phyloP scores from a whole-genome alignment of 2,797 vertebrate species.

The Sebastes vulpes region DNA sequence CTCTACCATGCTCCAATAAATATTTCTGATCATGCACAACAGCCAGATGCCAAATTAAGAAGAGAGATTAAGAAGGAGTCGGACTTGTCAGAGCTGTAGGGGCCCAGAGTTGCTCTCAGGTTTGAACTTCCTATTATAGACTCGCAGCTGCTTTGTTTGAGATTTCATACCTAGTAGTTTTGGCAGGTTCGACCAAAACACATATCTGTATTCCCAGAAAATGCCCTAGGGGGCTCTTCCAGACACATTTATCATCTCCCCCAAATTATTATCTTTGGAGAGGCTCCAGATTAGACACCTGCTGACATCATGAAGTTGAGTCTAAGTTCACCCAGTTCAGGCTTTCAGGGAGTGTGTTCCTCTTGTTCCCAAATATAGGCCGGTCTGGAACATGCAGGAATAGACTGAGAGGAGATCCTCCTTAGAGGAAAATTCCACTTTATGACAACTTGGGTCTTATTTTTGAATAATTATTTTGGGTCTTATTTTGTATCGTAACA shows the following conservation, averaged over 20 bases:
- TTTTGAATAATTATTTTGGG: not conserved
- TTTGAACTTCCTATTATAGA: slow-evolving; percentile 32
- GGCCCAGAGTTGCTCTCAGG: slow-evolving; percentile 2
- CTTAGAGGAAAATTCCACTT: not conserved
- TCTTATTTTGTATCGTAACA: no score
- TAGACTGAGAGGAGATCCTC: not conserved
- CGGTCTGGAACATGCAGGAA: not conserved
- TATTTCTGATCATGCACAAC: slow-evolving; percentile 34
- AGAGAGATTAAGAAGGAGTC: slow-evolving; percentile 27
- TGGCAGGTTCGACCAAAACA: slow-evolving; percentile 46
- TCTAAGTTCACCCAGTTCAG: slow-evolving; percentile 12
- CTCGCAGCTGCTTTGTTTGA: slow-evolving; percentile 33
- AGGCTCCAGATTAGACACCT: slow-evolving; percentile 55
- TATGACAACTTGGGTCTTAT: not conserved
- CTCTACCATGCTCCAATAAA: slow-evolving; percentile 35
- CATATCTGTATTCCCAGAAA: slow-evolving; percentile 32
- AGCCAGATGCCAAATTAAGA: slow-evolving; percentile 35
- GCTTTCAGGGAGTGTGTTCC: not conserved
- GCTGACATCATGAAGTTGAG: slow-evolving; percentile 42
- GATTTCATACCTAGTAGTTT: slow-evolving; percentile 24
- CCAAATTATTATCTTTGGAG: slow-evolving; percentile 43
- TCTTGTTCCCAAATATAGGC: slow-evolving; percentile 31
- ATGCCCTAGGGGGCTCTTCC: slow-evolving; percentile 32
- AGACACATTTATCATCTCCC: slow-evolving; percentile 44
- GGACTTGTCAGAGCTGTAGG: slow-evolving; percentile 17